Evolutionary conservation across 1,140 invertebrate genomes (phyloP).

Genomic region (Aphaenogaster floridana): DNA sequence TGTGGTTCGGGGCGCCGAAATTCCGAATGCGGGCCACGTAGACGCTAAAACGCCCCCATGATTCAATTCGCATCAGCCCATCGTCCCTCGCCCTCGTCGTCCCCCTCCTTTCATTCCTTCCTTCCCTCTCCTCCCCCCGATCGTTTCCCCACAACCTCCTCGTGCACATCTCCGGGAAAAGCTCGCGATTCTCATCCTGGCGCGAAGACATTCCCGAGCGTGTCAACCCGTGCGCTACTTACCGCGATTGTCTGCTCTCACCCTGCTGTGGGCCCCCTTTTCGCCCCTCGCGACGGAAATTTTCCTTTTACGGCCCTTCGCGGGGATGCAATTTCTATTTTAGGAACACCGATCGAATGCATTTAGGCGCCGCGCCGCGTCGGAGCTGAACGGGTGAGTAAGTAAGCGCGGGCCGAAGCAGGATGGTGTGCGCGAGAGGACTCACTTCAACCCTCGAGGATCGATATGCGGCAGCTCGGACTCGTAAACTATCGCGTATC

Average conservation of each 20-base stretch:
- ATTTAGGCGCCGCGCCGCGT: conserved; percentile 43
- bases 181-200: conserved; percentile 46
- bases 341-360: conserved; percentile 54
- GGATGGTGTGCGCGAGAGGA: conserved; percentile 46
- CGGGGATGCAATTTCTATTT: conserved; percentile 62
- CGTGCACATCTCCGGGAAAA: conserved; percentile 38
- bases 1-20: conserved; percentile 76
- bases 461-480: conserved; percentile 61
- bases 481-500: conserved; percentile 63
- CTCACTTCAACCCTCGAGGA: conserved; percentile 45
- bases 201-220: conserved; percentile 41
- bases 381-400: conserved; percentile 8
- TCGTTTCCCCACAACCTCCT: conserved; percentile 27
- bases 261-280: background rate
- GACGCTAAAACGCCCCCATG: conserved; percentile 86
- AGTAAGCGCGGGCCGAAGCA: background rate
- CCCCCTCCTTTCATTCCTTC: conserved; percentile 55
- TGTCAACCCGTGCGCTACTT: conserved; percentile 66
- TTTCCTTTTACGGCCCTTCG: conserved; percentile 51
- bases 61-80: conserved; percentile 86
- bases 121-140: conserved; percentile 8
- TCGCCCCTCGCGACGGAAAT: background rate
- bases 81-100: conserved; percentile 61
- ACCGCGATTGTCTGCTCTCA: conserved; percentile 63
- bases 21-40: conserved; percentile 84